phyloP scores from a whole-genome alignment of 2,888 invertebrate species.

The Apoda limacodes region DNA sequence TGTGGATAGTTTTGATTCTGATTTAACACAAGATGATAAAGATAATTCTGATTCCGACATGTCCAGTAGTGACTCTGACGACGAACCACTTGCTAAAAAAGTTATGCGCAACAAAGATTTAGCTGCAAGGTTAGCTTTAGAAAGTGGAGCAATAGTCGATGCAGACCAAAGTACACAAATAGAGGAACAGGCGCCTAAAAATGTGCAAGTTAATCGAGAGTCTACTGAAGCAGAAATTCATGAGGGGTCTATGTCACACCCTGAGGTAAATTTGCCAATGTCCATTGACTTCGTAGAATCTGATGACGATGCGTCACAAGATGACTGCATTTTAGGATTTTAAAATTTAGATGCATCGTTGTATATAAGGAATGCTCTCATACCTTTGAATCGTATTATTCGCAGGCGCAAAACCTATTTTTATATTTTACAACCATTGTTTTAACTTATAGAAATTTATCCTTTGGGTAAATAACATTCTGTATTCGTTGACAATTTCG shows the following conservation, averaged over 20 bases:
- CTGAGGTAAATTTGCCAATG: no score
- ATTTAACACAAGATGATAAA: constrained; percentile 6
- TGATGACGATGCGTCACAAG: constrained; percentile 15
- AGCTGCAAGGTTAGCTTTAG: no score
- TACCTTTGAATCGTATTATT: no score
- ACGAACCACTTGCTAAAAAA: constrained; percentile 45
- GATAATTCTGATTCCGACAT: constrained; percentile 21
- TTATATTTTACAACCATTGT: no score
- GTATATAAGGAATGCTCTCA: no score
- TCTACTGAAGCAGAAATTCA: constrained; percentile 2
- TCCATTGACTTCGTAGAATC: no score
- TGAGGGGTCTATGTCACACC: constrained; percentile 3
- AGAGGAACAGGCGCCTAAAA: constrained; percentile 2
- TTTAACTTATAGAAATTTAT: no score
- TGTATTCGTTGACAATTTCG: no score
- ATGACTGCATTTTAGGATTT: constrained; percentile 33
- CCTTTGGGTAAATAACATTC: no score
- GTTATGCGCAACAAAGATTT: constrained; percentile 27
- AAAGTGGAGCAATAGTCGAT: not conserved
- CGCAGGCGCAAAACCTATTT: no score
- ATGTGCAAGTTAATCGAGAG: constrained; percentile 2
- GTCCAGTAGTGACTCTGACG: constrained; percentile 48
- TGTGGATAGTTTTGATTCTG: constrained; percentile 16
- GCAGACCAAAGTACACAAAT: no score
- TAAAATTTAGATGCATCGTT: no score